Conservation (phyloP, 2,113 vertebrate species). For the Callipepla californica region DNA sequence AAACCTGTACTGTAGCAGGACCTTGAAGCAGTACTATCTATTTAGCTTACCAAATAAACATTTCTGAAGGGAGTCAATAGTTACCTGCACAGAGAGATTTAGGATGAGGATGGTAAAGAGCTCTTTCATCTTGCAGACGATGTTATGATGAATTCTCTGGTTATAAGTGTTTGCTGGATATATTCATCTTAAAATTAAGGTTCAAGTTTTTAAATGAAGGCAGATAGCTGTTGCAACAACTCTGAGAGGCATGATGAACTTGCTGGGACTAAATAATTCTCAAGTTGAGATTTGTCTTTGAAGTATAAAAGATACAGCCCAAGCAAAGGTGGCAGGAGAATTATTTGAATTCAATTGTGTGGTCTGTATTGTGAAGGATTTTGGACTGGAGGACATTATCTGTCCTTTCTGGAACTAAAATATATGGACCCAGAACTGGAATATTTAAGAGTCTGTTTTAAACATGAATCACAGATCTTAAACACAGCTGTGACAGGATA, state of each 20-base stretch:
- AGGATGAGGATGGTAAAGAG: neutral
- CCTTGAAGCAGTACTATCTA: neutral
- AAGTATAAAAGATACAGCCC: neutral
- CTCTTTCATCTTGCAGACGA: neutral
- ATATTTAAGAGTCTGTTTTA: neutral
- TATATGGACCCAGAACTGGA: neutral
- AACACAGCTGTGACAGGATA: neutral
- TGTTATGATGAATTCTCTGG: neutral
- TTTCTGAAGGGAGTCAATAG: neutral
- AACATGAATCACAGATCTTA: neutral
- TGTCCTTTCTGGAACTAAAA: neutral
- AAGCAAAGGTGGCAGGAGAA: neutral
- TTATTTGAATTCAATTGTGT: neutral
- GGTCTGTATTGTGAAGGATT: rapidly evolving
- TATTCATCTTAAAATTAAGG: neutral
- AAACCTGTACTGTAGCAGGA: neutral
- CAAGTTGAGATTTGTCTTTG: neutral
- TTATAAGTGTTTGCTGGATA: neutral
- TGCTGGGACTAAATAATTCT: neutral
- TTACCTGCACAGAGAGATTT: neutral
- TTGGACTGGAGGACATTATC: neutral
- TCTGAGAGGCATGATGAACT: neutral
- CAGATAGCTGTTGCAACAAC: neutral
- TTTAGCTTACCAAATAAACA: neutral
- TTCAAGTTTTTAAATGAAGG: neutral